Conservation (phyloP, 2,113 vertebrate genomes). For the Percina caprodes region DNA sequence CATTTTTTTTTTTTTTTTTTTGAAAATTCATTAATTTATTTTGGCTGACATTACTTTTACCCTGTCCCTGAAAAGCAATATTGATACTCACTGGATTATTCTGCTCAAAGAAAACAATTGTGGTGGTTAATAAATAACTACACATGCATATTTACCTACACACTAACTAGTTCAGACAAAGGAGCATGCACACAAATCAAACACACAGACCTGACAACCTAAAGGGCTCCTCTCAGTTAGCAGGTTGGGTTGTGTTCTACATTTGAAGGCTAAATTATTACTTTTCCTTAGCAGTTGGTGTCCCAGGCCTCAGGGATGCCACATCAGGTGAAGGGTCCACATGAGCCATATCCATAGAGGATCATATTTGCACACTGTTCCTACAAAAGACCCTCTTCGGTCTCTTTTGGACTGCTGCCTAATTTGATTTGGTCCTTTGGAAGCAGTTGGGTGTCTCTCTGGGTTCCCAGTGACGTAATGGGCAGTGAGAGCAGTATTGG, state of each 20-base stretch:
- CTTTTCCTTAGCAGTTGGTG: constrained; percentile 12
- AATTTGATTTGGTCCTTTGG: constrained; percentile 83
- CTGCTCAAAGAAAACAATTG: not conserved
- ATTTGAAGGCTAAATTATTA: constrained; percentile 39
- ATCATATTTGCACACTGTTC: constrained; percentile 25
- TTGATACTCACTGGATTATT: not conserved
- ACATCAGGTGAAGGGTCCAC: constrained; percentile 41
- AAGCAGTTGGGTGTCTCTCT: constrained; percentile 73
- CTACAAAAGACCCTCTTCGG: constrained; percentile 73
- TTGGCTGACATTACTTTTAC: not conserved
- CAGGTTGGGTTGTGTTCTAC: constrained; percentile 13
- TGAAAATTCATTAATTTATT: not conserved
- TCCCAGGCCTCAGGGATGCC: constrained; percentile 2
- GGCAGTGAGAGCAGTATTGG: constrained; percentile 59
- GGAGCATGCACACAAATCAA: not conserved
- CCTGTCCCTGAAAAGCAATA: not conserved
- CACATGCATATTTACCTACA: not conserved
- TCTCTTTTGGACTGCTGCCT: constrained; percentile 79
- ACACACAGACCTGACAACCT: not conserved
- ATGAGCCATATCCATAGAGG: constrained; percentile 3
- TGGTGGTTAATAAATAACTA: constrained; percentile 6
- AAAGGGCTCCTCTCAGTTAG: not conserved
- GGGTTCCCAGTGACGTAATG: constrained; percentile 80
- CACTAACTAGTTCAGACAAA: not conserved
- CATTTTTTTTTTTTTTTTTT: not conserved